Percentiles rank a stretch among this genome's conserved stretches.
Conservation (phyloP, 2,113 vertebrate genomes). For the Ceyx melanurus region DNA sequence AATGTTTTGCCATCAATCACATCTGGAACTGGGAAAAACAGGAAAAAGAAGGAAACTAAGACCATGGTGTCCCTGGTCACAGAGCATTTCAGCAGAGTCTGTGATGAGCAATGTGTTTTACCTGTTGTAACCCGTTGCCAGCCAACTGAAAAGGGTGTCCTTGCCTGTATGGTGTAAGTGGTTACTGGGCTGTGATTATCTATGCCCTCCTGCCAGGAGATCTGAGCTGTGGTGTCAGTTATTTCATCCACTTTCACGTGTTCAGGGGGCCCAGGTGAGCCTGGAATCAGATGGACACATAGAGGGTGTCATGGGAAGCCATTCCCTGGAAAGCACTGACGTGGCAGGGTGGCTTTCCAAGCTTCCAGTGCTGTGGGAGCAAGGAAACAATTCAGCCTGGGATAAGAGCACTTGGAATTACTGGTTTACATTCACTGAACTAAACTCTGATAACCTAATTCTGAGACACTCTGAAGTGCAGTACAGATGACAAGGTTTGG, state of each 20-base stretch:
- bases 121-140: conserved; percentile 93
- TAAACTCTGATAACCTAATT: neutral
- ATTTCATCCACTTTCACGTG: conserved; percentile 89
- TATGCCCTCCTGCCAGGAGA: conserved; percentile 89
- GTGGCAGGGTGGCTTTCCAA: neutral
- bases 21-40: conserved; percentile 81
- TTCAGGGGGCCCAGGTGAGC: conserved; percentile 89
- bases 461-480: neutral
- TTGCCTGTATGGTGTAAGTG: conserved; percentile 85
- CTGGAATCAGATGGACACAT: conserved; percentile 60
- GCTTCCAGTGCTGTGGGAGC: neutral
- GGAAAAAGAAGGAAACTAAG: neutral
- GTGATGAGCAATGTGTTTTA: conserved; percentile 17
- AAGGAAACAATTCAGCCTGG: neutral
- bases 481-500: neutral
- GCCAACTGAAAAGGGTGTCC: conserved; percentile 92
- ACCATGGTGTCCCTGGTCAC: neutral
- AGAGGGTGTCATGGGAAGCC: neutral
- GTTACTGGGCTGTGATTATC: conserved; percentile 94
- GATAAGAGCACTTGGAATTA: neutral
- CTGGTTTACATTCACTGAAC: neutral
- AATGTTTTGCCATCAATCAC: conserved; percentile 86
- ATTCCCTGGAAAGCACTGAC: neutral
- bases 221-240: conserved; percentile 90
- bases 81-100: neutral